Evolutionary conservation across 2,113 vertebrate species (phyloP).

Genomic region (Rutilus rutilus): DNA sequence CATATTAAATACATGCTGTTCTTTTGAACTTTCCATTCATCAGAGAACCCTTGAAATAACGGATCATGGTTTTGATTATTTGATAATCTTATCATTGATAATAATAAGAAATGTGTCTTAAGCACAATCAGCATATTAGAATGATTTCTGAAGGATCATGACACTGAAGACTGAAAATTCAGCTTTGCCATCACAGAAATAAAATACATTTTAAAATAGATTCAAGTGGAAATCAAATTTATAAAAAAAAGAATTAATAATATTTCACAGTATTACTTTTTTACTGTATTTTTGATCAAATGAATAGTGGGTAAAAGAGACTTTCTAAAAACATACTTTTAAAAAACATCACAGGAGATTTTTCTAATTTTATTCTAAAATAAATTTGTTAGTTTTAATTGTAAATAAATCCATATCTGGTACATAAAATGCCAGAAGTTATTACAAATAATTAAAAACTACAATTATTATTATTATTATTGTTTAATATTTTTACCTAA

Average conservation of each 20-base stretch:
- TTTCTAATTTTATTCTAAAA: neutral
- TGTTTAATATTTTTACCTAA: neutral
- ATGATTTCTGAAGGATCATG: too few species aligned
- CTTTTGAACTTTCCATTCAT: neutral
- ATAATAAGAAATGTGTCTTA: neutral
- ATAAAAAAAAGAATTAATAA: too few species aligned
- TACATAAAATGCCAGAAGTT: neutral
- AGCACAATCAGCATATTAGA: too few species aligned
- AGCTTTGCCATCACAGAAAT: neutral
- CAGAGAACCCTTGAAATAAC: neutral
- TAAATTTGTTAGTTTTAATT: neutral
- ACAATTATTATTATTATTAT: slow-evolving; percentile 2
- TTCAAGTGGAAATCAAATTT: neutral
- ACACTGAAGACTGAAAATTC: neutral
- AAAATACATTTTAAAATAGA: neutral
- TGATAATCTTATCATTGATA: neutral
- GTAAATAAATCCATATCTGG: neutral
- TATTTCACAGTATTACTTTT: neutral
- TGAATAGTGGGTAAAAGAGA: neutral
- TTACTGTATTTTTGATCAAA: neutral
- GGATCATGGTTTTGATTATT: neutral
- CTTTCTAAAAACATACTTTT: too few species aligned
- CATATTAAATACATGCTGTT: neutral
- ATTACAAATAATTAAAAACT: neutral
- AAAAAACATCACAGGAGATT: too few species aligned